Conservation (phyloP, 2,113 vertebrate genomes). For the Sylvietta virens region DNA sequence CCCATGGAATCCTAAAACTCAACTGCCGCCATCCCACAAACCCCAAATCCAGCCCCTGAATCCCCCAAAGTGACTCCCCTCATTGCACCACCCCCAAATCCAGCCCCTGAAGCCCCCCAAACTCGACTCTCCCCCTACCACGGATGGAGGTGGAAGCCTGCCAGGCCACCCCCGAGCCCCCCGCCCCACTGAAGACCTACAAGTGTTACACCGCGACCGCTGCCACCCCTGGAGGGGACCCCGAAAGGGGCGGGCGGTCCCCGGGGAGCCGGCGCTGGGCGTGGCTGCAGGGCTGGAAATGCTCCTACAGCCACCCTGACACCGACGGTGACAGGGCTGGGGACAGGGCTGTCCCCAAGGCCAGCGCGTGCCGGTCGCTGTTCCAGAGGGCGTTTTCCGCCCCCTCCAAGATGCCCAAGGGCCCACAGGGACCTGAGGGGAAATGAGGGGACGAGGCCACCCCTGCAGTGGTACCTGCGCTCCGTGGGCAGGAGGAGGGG, state of each 20-base stretch:
- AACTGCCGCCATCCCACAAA: no score
- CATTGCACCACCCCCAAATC: no score
- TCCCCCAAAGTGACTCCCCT: no score
- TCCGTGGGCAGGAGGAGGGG: not conserved
- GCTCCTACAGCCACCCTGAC: not conserved
- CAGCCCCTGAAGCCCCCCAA: no score
- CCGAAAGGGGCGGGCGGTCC: not conserved
- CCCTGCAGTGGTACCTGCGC: not conserved
- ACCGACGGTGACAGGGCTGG: not conserved
- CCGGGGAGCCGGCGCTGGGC: not conserved
- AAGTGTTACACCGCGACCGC: no score
- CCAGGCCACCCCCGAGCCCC: no score
- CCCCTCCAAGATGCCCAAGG: not conserved
- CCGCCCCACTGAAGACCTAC: not conserved
- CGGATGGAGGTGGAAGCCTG: no score
- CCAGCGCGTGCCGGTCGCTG: accelerated
- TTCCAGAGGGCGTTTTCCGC: not conserved
- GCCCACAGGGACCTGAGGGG: not conserved
- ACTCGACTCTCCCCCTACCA: no score
- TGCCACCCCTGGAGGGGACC: no score
- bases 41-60: no score
- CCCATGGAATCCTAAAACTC: no score
- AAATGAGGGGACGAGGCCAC: no score
- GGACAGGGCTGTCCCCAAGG: not conserved
- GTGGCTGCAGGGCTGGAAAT: not conserved